Evolutionary conservation across 1,140 invertebrate genomes (phyloP), one percentile per base, ranked within the genome.

Genomic region (Ericerus pela): DNA sequence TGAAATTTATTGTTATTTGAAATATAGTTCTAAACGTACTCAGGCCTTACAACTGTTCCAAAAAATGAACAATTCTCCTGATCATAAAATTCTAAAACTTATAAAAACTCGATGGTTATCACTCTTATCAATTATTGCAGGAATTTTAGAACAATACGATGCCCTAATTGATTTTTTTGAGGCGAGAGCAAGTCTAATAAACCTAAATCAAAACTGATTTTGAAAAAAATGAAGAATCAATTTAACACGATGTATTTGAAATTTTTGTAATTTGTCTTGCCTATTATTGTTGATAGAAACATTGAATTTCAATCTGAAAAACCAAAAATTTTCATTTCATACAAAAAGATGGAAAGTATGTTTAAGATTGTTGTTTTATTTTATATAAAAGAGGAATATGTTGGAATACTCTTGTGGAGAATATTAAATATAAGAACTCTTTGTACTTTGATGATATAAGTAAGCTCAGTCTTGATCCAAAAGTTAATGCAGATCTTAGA

Each of bases 1-100:
- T 20, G 31, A 57, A 27, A 54, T 59, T 33, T 61, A 59, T 28
- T 36, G 18, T 27, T 55, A 59, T 52, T 57, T 61, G 56, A 57
- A 47, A 3, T 12, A 4, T 18, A 59, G 60, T 53, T 36, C 51
- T n/a, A 57, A 57, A 43, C 26, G 51, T 2, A 12, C 11, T 18
- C n/a, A 22, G 1, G 1, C 20, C 26, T 43, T 22, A n/a, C 14
- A 28, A 5, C 20, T 27, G 3, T 47, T 47, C 18, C 54, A 43
- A 16, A 55, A 1, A 16, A 4, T 55, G 24, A 27, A 27, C 18
- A 22, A 14, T 10, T 27, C 28, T 14, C 37, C 27, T 38, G 27
- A 24, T 24, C 36, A 43, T 12, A 55, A 55, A 28, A 37, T 29
- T 18, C 29, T 55, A 37, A 55, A 41, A 27, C 22, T 55, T 27